Evolutionary conservation across 2,797 vertebrate genomes (phyloP), one percentile per base, ranked within the genome.

Genomic region (Esox masquinongy): DNA sequence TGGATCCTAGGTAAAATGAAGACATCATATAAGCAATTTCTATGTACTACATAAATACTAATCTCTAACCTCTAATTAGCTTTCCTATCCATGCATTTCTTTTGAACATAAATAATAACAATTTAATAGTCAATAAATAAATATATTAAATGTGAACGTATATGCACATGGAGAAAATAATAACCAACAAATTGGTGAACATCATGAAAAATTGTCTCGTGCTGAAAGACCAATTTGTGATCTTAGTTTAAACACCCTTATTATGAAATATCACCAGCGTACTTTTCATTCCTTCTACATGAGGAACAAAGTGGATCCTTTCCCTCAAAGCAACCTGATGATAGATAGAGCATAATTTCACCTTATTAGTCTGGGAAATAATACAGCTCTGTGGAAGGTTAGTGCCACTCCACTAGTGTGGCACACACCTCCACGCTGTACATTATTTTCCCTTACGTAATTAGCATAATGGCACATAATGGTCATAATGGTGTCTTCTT

Each of bases 401-500:
- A 5, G 36, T 39, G 36, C 36, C 36, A 39, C 36, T 39, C 36
- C 36, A 39, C 36, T 39, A 39, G 36, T 8, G 36, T 39, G 36
- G 5, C 36, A 39, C 36, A 39, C 36, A 39, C 36, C 36, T 39
- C 36, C 36, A 39, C 36, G 36, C 36, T 39, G 36, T 39, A 39
- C 36, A 69, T 71, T 86, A 73, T 85, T 86, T 88, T 82, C 82
- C 88, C 74, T 75, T 79, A 43, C 74, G 83, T 70, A 86, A 88
- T 93, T 87, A 86, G 83, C 87, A 88, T 92, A 89, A 90, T 91
- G 82, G 83, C 73, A 79, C 74, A 80, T 88, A 86, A 92, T 87
- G 78, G 81, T 16, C 77, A 79, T 72, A 74, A 83, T 83, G 79
- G 85, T 87, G 78, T 86, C 82, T 84, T 83, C 80, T 82, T 85